Base-by-base conservation (phyloP, 1,140 invertebrate species). In the Leucophenga varia region DNA sequence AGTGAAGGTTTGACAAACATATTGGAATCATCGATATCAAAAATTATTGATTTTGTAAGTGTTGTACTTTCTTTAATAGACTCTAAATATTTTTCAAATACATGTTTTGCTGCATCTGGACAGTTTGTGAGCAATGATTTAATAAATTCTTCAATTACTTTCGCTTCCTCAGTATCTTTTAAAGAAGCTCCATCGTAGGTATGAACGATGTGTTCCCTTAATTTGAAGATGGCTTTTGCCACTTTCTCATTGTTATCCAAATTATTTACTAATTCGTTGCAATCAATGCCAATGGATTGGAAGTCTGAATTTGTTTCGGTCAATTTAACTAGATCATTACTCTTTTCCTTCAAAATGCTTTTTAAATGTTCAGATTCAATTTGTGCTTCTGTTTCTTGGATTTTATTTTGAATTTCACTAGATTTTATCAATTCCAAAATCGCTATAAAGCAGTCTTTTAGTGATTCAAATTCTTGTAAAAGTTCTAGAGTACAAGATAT, bases 121-220 rank as follows among this genome's bases (percentile, higher is more conserved):
- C 49, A 57, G 3, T 32, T 22, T 5, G 52, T 51, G 0, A 67
- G 38, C 2, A 70, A 37, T 0, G 51, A 37, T 32, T 64, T 60
- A 10, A 67, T 59, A 40, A 71, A 51, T 17, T 38, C 43, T 41
- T 70, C 68, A 1, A 64, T 14, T 12, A 48, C 39, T 34, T 56
- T 22, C 2, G 37, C 53, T 6, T 43, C 40, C 8, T 12, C 4
- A 41, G 56, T 36, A 3, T 59, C 48, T 8, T 49, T 34, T 3
- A 19, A 18, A 5, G 44, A 4, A 34, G 48, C 64, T 3, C 55
- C 54, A 42, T 72, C 61, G 35, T 69, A 72, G 1, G 69, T 72
- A n/a, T 72, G 64, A 17, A 72, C 64, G 32, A 72, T 72, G 14
- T 67, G 57, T 16, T 72, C 69, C 21, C 52, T 54, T 7, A 72